Conservation (phyloP, 2,113 vertebrate genomes). For the Nothocercus julius region DNA sequence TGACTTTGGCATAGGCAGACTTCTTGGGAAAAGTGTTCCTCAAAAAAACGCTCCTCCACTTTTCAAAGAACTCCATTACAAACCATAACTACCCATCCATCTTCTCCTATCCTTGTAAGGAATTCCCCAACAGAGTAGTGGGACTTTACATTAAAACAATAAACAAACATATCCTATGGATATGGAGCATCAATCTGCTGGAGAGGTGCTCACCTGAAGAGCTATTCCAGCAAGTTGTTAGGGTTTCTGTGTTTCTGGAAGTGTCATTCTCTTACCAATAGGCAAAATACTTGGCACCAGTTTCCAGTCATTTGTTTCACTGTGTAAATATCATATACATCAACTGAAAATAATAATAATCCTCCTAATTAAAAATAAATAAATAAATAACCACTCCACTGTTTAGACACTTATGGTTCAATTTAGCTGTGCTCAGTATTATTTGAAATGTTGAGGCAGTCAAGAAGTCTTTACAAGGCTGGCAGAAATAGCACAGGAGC, state of each 20-base stretch:
- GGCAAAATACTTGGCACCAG: fast-evolving
- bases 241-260: not conserved
- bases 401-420: not conserved
- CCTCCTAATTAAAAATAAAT: not conserved
- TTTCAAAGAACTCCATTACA: not conserved
- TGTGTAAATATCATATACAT: not conserved
- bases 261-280: not conserved
- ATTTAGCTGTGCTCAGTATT: not conserved
- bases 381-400: not conserved
- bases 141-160: not conserved
- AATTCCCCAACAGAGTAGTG: not conserved
- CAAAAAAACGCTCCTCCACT: not conserved
- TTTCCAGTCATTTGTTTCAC: not conserved
- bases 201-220: not conserved
- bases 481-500: not conserved
- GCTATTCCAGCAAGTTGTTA: not conserved
- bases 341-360: not conserved
- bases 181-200: not conserved
- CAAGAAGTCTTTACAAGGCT: not conserved
- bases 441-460: not conserved
- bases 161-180: fast-evolving
- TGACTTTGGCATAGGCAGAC: not conserved
- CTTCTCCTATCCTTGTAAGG: not conserved
- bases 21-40: not conserved
- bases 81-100: not conserved